These are phyloP conservation scores for Apamea monoglypha DNA, from an alignment of 2,888 invertebrate species.

Conservation along the genomic window DNA sequence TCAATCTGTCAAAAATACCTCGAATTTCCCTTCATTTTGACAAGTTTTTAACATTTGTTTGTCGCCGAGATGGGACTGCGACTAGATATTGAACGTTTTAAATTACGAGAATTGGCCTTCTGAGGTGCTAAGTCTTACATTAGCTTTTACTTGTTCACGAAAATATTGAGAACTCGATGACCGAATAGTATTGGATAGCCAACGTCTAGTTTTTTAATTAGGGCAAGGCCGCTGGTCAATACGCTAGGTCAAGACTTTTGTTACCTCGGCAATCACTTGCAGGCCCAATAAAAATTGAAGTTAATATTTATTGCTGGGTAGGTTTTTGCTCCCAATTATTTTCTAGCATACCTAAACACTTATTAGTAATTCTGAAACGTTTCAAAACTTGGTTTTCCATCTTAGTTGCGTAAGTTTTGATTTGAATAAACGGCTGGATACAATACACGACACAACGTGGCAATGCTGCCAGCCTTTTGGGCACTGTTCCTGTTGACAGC, in stretches of 20 bases:
- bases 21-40: no score
- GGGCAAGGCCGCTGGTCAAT: constrained; percentile 1
- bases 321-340: not conserved
- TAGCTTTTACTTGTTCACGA: not conserved
- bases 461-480: no score
- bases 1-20: no score
- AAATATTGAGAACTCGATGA: not conserved
- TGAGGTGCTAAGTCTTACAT: not conserved
- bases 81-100: no score
- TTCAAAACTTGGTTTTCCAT: not conserved
- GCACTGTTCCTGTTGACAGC: no score
- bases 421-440: not conserved
- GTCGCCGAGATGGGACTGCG: no score
- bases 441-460: not conserved
- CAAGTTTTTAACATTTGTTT: no score
- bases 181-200: not conserved
- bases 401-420: not conserved
- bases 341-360: not conserved
- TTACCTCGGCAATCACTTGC: constrained; percentile 1
- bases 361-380: not conserved
- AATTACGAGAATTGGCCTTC: no score
- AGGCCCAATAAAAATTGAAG: not conserved
- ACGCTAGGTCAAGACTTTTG: constrained; percentile 7
- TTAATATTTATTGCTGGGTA: not conserved
- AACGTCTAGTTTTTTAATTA: not conserved